Conservation (phyloP, 2,113 vertebrate genomes). For the Eira barbara region DNA sequence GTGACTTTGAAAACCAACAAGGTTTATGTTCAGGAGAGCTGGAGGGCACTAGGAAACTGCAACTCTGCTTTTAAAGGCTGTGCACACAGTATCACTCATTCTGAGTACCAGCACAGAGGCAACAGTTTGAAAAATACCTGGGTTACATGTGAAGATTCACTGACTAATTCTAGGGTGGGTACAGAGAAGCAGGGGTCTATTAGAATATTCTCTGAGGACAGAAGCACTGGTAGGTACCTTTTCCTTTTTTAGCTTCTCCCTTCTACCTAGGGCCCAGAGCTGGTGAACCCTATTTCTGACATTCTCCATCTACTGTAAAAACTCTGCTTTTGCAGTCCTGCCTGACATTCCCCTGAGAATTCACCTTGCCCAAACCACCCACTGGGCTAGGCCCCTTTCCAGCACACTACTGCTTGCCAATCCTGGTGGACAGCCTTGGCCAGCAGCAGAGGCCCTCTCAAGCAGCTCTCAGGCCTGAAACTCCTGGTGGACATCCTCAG, state of each 20-base stretch:
- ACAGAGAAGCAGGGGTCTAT: not conserved
- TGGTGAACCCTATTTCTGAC: not conserved
- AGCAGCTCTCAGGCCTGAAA: not conserved
- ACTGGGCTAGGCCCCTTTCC: not conserved
- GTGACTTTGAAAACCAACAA: not conserved
- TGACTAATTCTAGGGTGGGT: not conserved
- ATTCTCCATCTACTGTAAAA: not conserved
- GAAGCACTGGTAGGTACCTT: not conserved
- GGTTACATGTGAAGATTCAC: not conserved
- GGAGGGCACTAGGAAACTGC: not conserved
- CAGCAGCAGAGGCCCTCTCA: not conserved
- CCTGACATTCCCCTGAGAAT: not conserved
- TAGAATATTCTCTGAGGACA: not conserved
- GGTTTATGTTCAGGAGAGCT: not conserved
- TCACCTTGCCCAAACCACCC: not conserved
- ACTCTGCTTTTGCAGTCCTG: not conserved
- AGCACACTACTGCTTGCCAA: not conserved
- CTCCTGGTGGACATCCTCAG: not conserved
- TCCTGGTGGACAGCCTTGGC: not conserved
- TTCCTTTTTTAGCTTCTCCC: not conserved
- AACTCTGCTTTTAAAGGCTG: not conserved
- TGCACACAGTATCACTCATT: not conserved
- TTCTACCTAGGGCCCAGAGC: not conserved
- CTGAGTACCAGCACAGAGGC: not conserved
- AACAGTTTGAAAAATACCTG: not conserved